A percentile compares a stretch with the other conserved stretches of the same genome.
Evolutionary conservation across 2,888 invertebrate genomes (phyloP).

Genomic region (Drosophila anceps): DNA sequence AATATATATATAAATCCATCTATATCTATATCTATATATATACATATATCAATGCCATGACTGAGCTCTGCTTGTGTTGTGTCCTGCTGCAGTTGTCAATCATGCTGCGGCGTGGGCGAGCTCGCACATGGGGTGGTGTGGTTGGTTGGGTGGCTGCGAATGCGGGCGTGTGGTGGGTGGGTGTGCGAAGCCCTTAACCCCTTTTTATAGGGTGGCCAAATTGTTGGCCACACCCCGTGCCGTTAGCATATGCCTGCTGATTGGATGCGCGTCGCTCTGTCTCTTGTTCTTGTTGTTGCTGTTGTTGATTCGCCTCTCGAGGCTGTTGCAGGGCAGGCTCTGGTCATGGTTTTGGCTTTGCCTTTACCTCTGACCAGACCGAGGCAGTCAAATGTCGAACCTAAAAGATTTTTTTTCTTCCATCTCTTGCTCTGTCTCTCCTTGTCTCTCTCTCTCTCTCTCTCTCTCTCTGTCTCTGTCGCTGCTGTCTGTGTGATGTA

Average conservation of each 20-base stretch:
- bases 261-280: conserved; percentile 60
- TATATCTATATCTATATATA: background rate
- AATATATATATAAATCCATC: background rate
- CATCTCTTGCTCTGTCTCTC: background rate
- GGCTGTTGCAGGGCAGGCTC: conserved; percentile 50
- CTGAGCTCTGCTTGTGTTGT: background rate
- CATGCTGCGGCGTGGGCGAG: conserved; percentile 25
- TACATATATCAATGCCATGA: background rate
- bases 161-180: background rate
- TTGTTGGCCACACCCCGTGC: conserved; percentile 67
- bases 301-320: conserved; percentile 45
- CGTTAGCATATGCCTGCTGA: conserved; percentile 70
- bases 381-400: conserved; percentile 73
- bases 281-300: conserved; percentile 27
- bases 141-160: background rate
- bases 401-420: conserved; percentile 52
- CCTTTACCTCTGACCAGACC: conserved; percentile 48
- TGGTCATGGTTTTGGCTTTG: conserved; percentile 32
- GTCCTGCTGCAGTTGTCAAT: conserved; percentile 50
- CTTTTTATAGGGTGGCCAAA: conserved; percentile 49
- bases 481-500: conserved; percentile 8
- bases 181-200: conserved; percentile 30
- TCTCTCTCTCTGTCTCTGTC: conserved; percentile 10
- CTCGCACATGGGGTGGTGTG: background rate
- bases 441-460: background rate